Percentiles rank a stretch among this genome's conserved stretches.
phyloP scores from a whole-genome alignment of 1,140 invertebrate genomes.

The Chrysomallon squamiferum region DNA sequence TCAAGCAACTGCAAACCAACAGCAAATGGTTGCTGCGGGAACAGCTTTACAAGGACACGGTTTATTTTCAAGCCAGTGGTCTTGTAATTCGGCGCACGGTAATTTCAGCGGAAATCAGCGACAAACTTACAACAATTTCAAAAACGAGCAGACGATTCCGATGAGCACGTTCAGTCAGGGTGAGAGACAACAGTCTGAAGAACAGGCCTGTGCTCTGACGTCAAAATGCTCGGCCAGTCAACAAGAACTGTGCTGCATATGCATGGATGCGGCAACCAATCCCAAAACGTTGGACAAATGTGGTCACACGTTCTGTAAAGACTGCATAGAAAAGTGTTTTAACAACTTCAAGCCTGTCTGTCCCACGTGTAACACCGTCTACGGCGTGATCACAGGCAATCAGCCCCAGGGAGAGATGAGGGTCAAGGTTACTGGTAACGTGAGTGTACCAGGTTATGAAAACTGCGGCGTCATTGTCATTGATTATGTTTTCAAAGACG shows the following conservation, averaged over 20 bases:
- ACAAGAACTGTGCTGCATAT: constrained; percentile 5
- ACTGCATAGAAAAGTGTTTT: background rate
- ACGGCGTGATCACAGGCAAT: constrained; percentile 36
- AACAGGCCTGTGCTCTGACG: no score
- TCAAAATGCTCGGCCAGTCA: no score
- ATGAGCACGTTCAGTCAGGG: no score
- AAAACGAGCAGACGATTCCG: no score
- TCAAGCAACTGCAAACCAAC: no score
- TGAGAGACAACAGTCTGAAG: no score
- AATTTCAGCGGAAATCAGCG: no score
- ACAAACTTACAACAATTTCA: no score
- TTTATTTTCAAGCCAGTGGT: no score
- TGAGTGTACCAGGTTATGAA: constrained; percentile 20
- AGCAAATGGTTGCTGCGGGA: no score
- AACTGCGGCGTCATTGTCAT: constrained; percentile 25
- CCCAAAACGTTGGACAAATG: background rate
- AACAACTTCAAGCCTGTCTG: constrained; percentile 34
- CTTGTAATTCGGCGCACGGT: no score
- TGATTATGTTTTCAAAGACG: constrained; percentile 28
- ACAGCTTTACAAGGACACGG: no score
- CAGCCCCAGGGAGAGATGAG: constrained; percentile 37
- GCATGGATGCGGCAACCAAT: background rate
- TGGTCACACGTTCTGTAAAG: background rate
- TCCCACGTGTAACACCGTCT: constrained; percentile 42
- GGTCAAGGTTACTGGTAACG: background rate